Evolutionary conservation across 2,888 invertebrate genomes (phyloP).

Genomic region (Acrobasis repandana): DNA sequence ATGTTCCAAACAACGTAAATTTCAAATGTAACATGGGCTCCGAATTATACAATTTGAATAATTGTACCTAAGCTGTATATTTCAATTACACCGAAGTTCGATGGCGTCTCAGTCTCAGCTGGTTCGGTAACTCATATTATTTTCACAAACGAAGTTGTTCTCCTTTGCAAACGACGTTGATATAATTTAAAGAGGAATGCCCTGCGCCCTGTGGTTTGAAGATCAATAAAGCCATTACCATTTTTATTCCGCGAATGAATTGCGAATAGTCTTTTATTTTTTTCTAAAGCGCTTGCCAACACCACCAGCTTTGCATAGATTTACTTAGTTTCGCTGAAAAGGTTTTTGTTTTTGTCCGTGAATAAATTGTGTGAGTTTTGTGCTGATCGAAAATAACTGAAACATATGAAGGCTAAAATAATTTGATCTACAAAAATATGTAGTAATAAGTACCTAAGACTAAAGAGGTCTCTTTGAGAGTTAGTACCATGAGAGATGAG

Average conservation of each 20-base stretch:
- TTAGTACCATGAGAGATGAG: too few species aligned
- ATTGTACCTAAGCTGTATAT: neutral
- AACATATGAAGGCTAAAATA: too few species aligned
- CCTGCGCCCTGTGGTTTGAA: neutral
- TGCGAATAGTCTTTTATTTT: constrained; percentile 11
- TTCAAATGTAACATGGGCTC: neutral
- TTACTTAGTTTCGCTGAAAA: neutral
- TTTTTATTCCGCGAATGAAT: constrained; percentile 22
- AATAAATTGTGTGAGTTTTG: constrained; percentile 1
- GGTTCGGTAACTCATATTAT: neutral
- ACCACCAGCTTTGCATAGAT: neutral
- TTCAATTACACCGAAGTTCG: neutral
- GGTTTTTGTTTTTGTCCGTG: neutral
- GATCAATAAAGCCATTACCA: constrained; percentile 14
- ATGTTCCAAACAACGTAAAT: neutral
- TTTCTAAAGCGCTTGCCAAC: neutral
- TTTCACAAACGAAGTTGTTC: constrained; percentile 7
- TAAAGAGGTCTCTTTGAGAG: too few species aligned
- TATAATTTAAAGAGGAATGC: constrained; percentile 6
- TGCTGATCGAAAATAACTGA: too few species aligned
- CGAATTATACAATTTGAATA: neutral
- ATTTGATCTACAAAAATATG: too few species aligned
- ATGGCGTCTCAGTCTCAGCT: neutral
- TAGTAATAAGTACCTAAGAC: too few species aligned
- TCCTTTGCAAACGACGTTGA: neutral